These are phyloP conservation scores for Ladona fulva DNA, from an alignment of 1,140 invertebrate genomes.

Conservation along the genomic window DNA sequence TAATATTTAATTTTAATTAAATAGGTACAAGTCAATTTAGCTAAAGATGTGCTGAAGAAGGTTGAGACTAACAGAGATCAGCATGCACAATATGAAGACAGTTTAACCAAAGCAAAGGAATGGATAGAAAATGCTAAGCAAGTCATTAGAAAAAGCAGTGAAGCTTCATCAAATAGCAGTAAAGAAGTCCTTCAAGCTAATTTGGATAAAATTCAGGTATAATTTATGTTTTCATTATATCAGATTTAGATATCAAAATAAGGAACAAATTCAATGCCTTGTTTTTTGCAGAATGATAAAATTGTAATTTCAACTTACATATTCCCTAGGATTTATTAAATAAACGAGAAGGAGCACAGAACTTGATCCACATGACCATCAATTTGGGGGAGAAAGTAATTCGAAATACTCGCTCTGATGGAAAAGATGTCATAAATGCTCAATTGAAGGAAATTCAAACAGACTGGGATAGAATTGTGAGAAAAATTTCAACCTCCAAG, in stretches of 20 bases:
- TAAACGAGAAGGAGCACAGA: conserved; percentile 84
- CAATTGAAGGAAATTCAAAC: conserved; percentile 85
- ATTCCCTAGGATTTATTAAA: conserved; percentile 63
- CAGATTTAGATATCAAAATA: background rate
- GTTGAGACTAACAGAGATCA: conserved; percentile 83
- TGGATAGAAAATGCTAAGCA: conserved; percentile 87
- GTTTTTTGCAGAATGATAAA: too few relatives aligned
- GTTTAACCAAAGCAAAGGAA: conserved; percentile 64
- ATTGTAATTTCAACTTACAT: background rate
- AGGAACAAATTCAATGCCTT: too few relatives aligned
- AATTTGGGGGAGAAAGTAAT: conserved; percentile 89
- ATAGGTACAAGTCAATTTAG: conserved; percentile 71
- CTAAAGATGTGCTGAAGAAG: conserved; percentile 87
- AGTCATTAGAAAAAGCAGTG: conserved; percentile 68
- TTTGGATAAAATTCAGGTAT: conserved; percentile 53
- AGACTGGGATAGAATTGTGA: conserved; percentile 85
- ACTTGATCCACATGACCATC: conserved; percentile 77
- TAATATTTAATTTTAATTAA: too few relatives aligned
- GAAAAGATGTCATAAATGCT: conserved; percentile 75
- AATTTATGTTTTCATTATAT: background rate
- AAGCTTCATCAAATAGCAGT: conserved; percentile 66
- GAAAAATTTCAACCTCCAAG: conserved; percentile 86
- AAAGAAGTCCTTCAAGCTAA: conserved; percentile 75
- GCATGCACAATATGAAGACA: conserved; percentile 73
- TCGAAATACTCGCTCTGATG: conserved; percentile 78